A percentile compares a stretch with the other conserved stretches of the same genome.
Evolutionary conservation across 2,888 invertebrate species (phyloP).

Genomic region (Lasioglossum malachurum): DNA sequence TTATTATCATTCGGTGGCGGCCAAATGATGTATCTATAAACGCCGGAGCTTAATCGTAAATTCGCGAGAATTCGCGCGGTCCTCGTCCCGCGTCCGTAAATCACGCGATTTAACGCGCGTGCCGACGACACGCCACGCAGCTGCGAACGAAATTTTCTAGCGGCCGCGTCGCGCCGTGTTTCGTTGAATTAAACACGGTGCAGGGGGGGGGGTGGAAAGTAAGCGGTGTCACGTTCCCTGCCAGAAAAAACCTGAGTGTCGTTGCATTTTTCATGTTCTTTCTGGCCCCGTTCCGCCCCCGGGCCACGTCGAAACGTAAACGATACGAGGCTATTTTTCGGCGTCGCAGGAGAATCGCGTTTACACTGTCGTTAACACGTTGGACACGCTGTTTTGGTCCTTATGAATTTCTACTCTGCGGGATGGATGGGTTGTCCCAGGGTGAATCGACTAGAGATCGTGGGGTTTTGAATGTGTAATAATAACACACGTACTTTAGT

Average conservation of each 20-base stretch:
- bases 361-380: slow-evolving; percentile 1
- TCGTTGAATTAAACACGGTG: slow-evolving; percentile 18
- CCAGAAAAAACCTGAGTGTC: neutral
- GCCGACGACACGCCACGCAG: slow-evolving; percentile 26
- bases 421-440: neutral
- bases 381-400: neutral
- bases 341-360: neutral
- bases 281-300: neutral
- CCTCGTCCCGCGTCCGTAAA: slow-evolving; percentile 38
- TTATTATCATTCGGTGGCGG: slow-evolving; percentile 48
- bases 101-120: slow-evolving; percentile 62
- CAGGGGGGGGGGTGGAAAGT: neutral
- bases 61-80: slow-evolving; percentile 47
- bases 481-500: no score
- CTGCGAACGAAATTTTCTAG: slow-evolving; percentile 55
- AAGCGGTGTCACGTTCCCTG: neutral
- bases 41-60: slow-evolving; percentile 16
- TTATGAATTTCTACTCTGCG: neutral
- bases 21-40: slow-evolving; percentile 64
- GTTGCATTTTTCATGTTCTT: neutral
- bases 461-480: no score
- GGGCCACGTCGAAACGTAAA: slow-evolving; percentile 15
- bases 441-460: neutral
- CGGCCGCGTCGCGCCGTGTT: neutral
- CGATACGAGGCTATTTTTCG: slow-evolving; percentile 1